Evolutionary conservation across 2,113 vertebrate genomes (phyloP), one percentile per base, ranked within the genome.

Genomic region (Colinus virginianus): DNA sequence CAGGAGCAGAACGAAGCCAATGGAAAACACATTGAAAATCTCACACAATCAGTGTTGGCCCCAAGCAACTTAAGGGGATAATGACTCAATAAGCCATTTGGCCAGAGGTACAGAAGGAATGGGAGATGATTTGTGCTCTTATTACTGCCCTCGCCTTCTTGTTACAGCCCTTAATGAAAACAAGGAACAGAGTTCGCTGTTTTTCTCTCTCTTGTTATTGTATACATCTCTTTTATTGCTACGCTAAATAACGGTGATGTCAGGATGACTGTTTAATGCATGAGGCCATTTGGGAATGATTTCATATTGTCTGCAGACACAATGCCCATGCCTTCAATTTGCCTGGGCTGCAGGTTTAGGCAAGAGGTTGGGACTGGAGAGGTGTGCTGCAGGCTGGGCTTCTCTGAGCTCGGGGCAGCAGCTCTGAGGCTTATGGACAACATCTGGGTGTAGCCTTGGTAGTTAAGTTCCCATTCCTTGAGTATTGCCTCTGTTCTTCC

Each of bases 31-130:
- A 80, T 77, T 75, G 96, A 87, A 94, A 94, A 91, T 77, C 85
- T 95, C 83, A 13, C 70, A 76, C 90, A 86, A 63, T 93, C 92
- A 61, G 64, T 11, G 15, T 68, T 84, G 93, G 79, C 92, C 95
- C 93, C 61, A 11, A 94, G 88, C 93, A 88, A 18, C 72, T 91
- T 93, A 75, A 90, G 79, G 91, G 90, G 88, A 78, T 95, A 94
- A 96, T 95, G 87, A 74, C 91, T 96, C 91, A 86, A 87, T 91
- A 93, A 95, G 92, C 93, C 84, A 70, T 96, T 94, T 95, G 96
- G 94, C 93, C 46, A 36, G 90, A 82, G 84, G 74, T 79, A 72
- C 53, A 45, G 82, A 28, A 91, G 81, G 58, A 82, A 84, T 78
- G 63, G 74, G 76, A 85, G 90, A 89, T 78, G 78, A 72, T 95